Conservation (phyloP, 2,797 vertebrate genomes). For the Saxicola maurus region DNA sequence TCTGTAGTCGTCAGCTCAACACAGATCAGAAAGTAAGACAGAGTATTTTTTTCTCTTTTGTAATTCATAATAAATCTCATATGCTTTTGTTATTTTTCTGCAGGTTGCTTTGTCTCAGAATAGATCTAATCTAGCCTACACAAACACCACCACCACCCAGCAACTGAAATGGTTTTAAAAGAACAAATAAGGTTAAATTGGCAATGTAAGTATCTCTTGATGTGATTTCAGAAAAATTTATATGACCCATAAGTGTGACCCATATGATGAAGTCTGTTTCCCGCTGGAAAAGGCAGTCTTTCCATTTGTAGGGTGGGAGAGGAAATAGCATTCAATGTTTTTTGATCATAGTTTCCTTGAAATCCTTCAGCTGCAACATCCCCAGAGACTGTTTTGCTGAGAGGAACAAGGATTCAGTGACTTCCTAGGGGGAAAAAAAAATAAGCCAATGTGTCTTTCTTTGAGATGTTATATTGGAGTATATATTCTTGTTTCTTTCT, state of each 20-base stretch:
- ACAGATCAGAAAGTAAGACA: neutral
- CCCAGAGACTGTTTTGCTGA: neutral
- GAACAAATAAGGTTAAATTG: neutral
- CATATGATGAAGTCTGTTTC: neutral
- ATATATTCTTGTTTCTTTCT: neutral
- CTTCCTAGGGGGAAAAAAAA: neutral
- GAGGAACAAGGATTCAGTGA: neutral
- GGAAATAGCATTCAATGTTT: neutral
- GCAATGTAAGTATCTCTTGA: neutral
- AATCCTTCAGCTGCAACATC: neutral
- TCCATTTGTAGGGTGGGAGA: neutral
- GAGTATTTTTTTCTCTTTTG: neutral
- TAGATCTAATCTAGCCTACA: neutral
- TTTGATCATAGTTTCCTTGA: neutral
- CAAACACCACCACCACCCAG: neutral
- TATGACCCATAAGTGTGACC: rapidly evolving
- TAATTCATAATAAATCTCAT: neutral
- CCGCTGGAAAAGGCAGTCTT: neutral
- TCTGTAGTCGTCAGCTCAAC: neutral
- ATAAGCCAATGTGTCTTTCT: neutral
- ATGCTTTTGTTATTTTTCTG: neutral
- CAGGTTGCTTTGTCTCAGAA: neutral
- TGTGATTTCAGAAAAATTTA: neutral
- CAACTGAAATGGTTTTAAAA: neutral
- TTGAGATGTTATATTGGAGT: neutral